Evolutionary conservation across 2,797 vertebrate species (phyloP).

Genomic region (Eupleurogrammus muticus): DNA sequence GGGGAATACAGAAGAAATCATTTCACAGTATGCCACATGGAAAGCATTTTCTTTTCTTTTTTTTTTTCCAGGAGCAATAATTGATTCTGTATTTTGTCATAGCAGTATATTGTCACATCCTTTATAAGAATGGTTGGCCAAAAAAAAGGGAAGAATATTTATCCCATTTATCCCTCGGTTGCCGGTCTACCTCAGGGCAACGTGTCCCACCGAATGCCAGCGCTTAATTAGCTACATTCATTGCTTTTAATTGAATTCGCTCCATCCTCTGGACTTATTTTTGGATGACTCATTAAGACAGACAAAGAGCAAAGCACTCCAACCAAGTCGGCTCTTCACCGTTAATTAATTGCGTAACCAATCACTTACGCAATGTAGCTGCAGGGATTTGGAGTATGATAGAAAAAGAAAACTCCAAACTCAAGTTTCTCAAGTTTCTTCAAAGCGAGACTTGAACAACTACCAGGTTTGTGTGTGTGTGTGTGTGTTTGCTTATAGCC

Average conservation of each 20-base stretch:
- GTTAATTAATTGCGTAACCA: conserved; percentile 59
- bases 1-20: background rate
- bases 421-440: background rate
- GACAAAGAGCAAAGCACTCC: conserved; percentile 21
- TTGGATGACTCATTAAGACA: conserved; percentile 51
- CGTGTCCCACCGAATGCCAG: background rate
- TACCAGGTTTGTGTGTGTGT: background rate
- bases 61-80: conserved; percentile 8
- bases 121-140: background rate
- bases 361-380: conserved; percentile 36
- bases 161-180: background rate
- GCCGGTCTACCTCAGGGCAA: background rate
- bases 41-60: conserved; percentile 9
- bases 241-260: conserved; percentile 31
- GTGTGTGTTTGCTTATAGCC: background rate
- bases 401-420: background rate
- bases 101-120: background rate
- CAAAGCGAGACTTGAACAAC: background rate
- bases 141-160: background rate
- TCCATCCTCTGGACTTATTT: conserved; percentile 42
- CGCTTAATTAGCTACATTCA: conserved; percentile 26
- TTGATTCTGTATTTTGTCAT: background rate
- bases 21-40: conserved; percentile 19
- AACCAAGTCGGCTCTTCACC: conserved; percentile 22
- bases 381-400: conserved; percentile 7